These are phyloP conservation scores for Notamacropus eugenii DNA, from an alignment of 2,797 vertebrate genomes.

Conservation along the genomic window DNA sequence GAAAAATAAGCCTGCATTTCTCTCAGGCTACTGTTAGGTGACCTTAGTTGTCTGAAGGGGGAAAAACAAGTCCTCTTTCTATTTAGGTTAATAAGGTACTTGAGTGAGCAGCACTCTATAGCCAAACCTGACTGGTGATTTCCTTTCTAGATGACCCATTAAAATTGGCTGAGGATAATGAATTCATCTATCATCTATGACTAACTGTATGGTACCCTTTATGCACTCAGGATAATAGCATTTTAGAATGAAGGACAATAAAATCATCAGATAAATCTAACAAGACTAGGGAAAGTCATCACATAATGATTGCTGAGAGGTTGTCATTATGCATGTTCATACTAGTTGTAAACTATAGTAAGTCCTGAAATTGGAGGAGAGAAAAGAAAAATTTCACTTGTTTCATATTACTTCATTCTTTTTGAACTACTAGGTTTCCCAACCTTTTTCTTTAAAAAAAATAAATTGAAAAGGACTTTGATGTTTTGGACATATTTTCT, in stretches of 20 bases:
- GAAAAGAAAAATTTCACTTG: slow-evolving; percentile 48
- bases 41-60: slow-evolving; percentile 73
- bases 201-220: slow-evolving; percentile 70
- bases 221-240: slow-evolving; percentile 77
- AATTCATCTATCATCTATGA: slow-evolving; percentile 79
- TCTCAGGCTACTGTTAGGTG: slow-evolving; percentile 66
- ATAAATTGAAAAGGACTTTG: background rate
- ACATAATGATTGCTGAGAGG: slow-evolving; percentile 62
- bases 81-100: slow-evolving; percentile 75
- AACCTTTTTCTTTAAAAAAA: background rate
- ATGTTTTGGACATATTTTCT: slow-evolving; percentile 5
- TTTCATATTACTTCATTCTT: slow-evolving; percentile 52
- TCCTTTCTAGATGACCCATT: slow-evolving; percentile 77
- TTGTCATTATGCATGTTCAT: slow-evolving; percentile 52
- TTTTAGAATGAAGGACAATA: slow-evolving; percentile 76
- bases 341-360: slow-evolving; percentile 51
- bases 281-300: slow-evolving; percentile 63
- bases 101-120: slow-evolving; percentile 67
- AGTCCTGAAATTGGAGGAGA: slow-evolving; percentile 33
- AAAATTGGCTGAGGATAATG: slow-evolving; percentile 78
- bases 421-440: slow-evolving; percentile 43
- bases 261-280: slow-evolving; percentile 78
- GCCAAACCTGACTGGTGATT: slow-evolving; percentile 74
- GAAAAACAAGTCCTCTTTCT: slow-evolving; percentile 72
- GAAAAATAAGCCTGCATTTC: slow-evolving; percentile 56